Base-by-base conservation (phyloP, 1,140 invertebrate genomes). In the Psilanteris sp. region DNA sequence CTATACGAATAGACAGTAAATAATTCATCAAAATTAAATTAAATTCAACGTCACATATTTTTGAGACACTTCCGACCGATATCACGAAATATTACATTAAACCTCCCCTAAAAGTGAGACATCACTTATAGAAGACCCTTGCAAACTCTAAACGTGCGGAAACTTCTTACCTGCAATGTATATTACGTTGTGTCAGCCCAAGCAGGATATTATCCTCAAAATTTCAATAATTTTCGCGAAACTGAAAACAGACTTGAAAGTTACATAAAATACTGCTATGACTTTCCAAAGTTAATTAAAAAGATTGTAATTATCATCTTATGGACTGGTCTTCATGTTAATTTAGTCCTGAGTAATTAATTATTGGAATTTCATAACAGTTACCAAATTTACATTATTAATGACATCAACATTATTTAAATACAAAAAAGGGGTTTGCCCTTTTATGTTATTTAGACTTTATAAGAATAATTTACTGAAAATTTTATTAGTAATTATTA, bases 81-180 rank as follows among this genome's bases (percentile, higher is more conserved):
- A 50, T 48, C 24, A 48, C 29, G 39, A 71, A 61, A 61, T 54
- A 52, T 61, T 57, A 13, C 54, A 16, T 44, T 39, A 52, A 16
- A 48, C 24, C 13, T 24, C 26, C 8, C 13, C 32, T 26, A 61
- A 61, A 71, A 61, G 44, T 55, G 32, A 59, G 27, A 52, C 54
- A 59, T 70, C 66, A 59, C 52, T 70, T 59, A 70, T 43, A 44
- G 27, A 70, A 68, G 54, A 70, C 8, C 29, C 46, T 24, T 32
- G 27, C 43, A 43, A 59, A 52, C 27, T 59, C 43, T 26, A 59
- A 52, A 50, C 54, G 66, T 44, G 44, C 26, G 13, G 44, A 70
- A 70, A 70, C 44, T 59, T 70, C 54, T 70, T 70, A 70, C 52
- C 43, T 50, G 36, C 52, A 13, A 36, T 52, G 66, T 70, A 61